Evolutionary conservation across 1,140 invertebrate species (phyloP).

Genomic region (Mylabris phalerata): DNA sequence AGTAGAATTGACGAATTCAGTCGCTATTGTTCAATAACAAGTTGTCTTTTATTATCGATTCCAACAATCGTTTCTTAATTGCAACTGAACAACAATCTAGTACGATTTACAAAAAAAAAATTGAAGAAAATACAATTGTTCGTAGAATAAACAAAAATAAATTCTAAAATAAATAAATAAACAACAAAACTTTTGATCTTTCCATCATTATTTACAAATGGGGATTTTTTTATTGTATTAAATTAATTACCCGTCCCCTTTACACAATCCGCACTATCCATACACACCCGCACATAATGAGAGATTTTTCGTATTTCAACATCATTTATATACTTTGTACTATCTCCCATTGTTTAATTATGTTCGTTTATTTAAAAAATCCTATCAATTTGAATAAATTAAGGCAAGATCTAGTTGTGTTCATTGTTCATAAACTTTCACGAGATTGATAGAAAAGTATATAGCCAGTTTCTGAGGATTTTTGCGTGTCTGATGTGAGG

Average conservation of each 20-base stretch:
- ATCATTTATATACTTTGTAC: not conserved
- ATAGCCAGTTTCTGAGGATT: constrained; percentile 98
- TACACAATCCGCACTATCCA: too few relatives aligned
- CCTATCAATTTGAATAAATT: not conserved
- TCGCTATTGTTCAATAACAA: not conserved
- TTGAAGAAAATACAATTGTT: not conserved
- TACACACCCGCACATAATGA: not conserved
- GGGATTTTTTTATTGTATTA: too few relatives aligned
- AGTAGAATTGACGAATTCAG: constrained; percentile 10
- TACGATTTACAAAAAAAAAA: not conserved
- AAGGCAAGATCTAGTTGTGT: constrained; percentile 23
- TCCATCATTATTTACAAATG: too few relatives aligned
- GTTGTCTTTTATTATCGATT: too few relatives aligned
- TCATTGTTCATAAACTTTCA: constrained; percentile 51
- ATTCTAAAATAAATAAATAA: too few relatives aligned
- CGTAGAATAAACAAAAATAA: not conserved
- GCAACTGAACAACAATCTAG: constrained; percentile 6
- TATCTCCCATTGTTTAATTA: not conserved
- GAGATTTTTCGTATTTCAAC: constrained; percentile 3
- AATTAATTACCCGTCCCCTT: constrained; percentile 1
- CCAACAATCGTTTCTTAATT: not conserved
- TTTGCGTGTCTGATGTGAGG: constrained; percentile 95
- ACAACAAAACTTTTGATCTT: too few relatives aligned
- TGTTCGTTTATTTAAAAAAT: not conserved
- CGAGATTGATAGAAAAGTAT: constrained; percentile 99